phyloP scores from a whole-genome alignment of 2,888 invertebrate species.

The Chironomus tentans region DNA sequence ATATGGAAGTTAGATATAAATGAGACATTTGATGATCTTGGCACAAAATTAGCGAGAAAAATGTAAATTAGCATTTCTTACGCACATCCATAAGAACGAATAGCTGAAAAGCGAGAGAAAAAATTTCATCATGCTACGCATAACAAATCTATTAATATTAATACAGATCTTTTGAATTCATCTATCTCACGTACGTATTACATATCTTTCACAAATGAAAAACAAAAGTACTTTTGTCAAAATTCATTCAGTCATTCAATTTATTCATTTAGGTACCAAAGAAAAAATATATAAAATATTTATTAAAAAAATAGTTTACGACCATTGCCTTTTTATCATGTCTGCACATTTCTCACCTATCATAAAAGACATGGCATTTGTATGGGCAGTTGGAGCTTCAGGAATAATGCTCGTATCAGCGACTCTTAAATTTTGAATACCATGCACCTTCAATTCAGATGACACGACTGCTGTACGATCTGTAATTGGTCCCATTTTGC shows the following conservation, averaged over 20 bases:
- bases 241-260: background rate
- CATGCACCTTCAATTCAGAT: constrained; percentile 52
- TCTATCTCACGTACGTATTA: too few relatives aligned
- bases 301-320: background rate
- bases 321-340: constrained; percentile 50
- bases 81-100: too few relatives aligned
- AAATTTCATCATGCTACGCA: too few relatives aligned
- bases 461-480: constrained; percentile 58
- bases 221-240: too few relatives aligned
- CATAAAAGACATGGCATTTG: constrained; percentile 59
- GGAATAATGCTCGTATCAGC: constrained; percentile 62
- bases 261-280: background rate
- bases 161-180: too few relatives aligned
- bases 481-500: constrained; percentile 58
- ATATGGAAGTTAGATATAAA: too few relatives aligned
- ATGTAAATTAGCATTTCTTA: too few relatives aligned
- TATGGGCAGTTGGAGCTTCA: constrained; percentile 54
- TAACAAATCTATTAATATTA: too few relatives aligned
- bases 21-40: too few relatives aligned
- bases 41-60: too few relatives aligned
- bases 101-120: too few relatives aligned
- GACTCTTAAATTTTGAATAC: constrained; percentile 51
- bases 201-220: too few relatives aligned
- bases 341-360: constrained; percentile 64
- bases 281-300: background rate